Evolutionary conservation across 2,888 invertebrate species (phyloP).

Genomic region (Eupithecia dodoneata): DNA sequence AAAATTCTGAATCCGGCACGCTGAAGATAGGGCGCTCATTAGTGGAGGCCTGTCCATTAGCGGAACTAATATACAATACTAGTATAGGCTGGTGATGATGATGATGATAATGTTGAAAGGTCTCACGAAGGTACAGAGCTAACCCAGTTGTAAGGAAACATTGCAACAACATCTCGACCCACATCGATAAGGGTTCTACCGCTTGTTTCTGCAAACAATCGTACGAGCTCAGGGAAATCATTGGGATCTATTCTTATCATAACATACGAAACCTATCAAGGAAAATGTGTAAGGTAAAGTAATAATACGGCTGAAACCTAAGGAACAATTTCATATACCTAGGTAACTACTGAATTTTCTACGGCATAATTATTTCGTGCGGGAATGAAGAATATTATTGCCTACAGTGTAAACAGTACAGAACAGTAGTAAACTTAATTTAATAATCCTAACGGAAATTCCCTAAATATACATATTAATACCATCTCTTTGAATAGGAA

Average conservation of each 20-base stretch:
- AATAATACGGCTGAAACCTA: no score
- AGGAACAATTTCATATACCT: no score
- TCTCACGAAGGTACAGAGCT: constrained; percentile 49
- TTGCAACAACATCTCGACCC: constrained; percentile 73
- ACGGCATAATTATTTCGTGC: background rate
- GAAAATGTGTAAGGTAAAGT: background rate
- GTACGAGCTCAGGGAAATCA: constrained; percentile 55
- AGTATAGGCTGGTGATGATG: background rate
- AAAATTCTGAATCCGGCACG: background rate
- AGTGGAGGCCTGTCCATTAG: background rate
- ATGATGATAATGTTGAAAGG: constrained; percentile 33
- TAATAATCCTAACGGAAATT: background rate
- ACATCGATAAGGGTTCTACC: constrained; percentile 70
- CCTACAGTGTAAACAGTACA: no score
- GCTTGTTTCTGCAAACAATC: constrained; percentile 62
- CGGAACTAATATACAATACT: background rate
- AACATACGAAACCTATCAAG: background rate
- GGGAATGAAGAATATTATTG: no score
- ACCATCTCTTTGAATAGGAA: background rate
- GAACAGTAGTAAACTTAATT: background rate
- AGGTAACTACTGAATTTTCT: background rate
- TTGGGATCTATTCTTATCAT: constrained; percentile 50
- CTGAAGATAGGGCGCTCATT: background rate
- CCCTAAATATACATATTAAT: background rate
- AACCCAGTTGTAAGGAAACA: constrained; percentile 59